A percentile compares a stretch with the other conserved stretches of the same genome.
phyloP scores from a whole-genome alignment of 2,797 vertebrate species.

The Pagetopsis macropterus region DNA sequence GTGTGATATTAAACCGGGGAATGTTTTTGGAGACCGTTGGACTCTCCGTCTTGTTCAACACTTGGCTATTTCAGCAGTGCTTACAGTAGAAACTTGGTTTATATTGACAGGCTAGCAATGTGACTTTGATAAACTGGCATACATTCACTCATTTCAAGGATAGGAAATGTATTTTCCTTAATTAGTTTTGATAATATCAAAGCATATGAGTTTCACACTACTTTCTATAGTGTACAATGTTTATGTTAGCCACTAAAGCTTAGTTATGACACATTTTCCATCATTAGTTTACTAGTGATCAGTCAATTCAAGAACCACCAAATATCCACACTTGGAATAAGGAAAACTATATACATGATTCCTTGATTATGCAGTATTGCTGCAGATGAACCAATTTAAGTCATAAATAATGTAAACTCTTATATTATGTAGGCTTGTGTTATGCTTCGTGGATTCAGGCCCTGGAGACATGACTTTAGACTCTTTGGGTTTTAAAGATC shows the following conservation, averaged over 20 bases:
- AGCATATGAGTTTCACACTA: not conserved
- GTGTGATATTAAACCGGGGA: constrained; percentile 5
- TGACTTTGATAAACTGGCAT: not conserved
- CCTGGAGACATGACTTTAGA: not conserved
- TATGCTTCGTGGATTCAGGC: not conserved
- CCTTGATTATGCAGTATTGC: too few species aligned
- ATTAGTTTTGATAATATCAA: not conserved
- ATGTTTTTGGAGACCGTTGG: not conserved
- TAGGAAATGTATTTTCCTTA: not conserved
- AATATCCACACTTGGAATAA: not conserved
- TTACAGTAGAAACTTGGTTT: not conserved
- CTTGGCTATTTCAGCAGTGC: constrained; percentile 23
- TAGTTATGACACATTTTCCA: not conserved
- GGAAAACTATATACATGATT: too few species aligned
- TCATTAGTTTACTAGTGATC: not conserved
- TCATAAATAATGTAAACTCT: not conserved
- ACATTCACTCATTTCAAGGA: not conserved
- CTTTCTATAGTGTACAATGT: not conserved
- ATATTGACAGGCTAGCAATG: not conserved
- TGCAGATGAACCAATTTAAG: not conserved
- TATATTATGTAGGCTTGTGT: not conserved
- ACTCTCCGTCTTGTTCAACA: constrained; percentile 6
- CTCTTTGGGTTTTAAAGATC: not conserved
- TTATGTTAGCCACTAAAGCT: not conserved
- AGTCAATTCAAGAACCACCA: not conserved